phyloP scores from a whole-genome alignment of 2,797 vertebrate species.

The Lithobates pipiens region DNA sequence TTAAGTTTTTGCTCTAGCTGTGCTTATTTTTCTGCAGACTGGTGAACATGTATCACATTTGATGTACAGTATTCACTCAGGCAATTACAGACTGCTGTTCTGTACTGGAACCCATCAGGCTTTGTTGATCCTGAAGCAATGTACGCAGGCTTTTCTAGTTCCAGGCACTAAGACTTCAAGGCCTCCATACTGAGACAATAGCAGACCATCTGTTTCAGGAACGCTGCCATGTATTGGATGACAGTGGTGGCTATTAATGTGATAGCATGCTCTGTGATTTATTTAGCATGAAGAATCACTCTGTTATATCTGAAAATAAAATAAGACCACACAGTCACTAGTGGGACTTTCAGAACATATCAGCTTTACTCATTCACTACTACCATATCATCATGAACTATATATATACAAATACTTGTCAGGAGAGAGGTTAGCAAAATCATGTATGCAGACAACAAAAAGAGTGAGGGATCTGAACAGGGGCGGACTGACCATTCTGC shows the following conservation, averaged over 20 bases:
- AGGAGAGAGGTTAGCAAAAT: too few relatives aligned
- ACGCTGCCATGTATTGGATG: neutral
- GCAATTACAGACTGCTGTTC: conserved; percentile 9
- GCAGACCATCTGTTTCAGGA: neutral
- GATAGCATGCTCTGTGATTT: neutral
- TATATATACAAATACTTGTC: too few relatives aligned
- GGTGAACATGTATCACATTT: neutral
- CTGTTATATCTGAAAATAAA: neutral
- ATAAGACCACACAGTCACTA: neutral
- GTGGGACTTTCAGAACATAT: neutral
- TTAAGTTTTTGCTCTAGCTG: neutral
- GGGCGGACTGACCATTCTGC: too few relatives aligned
- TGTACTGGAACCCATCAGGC: conserved; percentile 2
- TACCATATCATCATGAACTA: too few relatives aligned
- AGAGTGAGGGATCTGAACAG: too few relatives aligned
- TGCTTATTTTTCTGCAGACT: neutral
- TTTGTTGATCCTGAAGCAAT: conserved; percentile 15
- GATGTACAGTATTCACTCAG: neutral
- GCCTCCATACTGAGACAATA: conserved; percentile 25
- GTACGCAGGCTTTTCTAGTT: neutral
- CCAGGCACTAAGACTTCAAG: conserved; percentile 1
- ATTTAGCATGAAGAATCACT: neutral
- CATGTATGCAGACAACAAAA: too few relatives aligned
- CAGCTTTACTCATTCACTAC: too few relatives aligned
- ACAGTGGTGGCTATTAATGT: conserved; percentile 9